Evolutionary conservation across 2,113 vertebrate species (phyloP).

Genomic region (Hyla sarda): DNA sequence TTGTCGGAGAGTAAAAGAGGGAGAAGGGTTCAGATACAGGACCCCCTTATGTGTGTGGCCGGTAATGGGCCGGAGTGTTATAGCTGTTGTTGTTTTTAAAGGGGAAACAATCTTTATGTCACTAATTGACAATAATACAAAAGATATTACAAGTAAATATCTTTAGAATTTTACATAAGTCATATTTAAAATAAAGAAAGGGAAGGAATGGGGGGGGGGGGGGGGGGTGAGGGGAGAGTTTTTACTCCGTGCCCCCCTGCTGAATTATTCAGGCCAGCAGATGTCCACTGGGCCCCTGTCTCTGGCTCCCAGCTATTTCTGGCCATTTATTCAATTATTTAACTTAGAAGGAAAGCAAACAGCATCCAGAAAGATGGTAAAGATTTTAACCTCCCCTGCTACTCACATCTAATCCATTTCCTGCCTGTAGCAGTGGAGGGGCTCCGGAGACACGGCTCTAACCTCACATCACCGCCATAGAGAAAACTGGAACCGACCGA

Average conservation of each 20-base stretch:
- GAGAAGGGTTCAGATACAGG: too few relatives aligned
- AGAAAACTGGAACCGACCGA: background rate
- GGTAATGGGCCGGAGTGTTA: background rate
- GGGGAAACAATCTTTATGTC: too few relatives aligned
- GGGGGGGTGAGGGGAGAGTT: too few relatives aligned
- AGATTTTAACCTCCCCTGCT: conserved; percentile 9
- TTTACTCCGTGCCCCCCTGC: background rate
- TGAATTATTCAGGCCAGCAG: conserved; percentile 49
- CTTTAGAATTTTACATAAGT: background rate
- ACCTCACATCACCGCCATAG: background rate
- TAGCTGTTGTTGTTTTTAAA: too few relatives aligned
- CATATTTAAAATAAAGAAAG: background rate
- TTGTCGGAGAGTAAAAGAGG: too few relatives aligned
- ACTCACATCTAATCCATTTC: conserved; percentile 1
- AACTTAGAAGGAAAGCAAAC: conserved; percentile 21
- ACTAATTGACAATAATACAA: background rate
- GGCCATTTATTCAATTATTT: conserved; percentile 48
- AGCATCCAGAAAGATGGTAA: conserved; percentile 12
- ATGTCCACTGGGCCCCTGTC: conserved; percentile 16
- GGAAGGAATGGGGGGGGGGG: background rate
- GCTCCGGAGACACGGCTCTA: background rate
- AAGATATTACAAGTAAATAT: background rate
- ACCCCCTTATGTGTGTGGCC: background rate
- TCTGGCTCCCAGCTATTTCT: conserved; percentile 25
- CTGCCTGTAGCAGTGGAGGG: background rate